Conservation (phyloP, 2,113 vertebrate genomes). For the Cephalopholis sonnerati region DNA sequence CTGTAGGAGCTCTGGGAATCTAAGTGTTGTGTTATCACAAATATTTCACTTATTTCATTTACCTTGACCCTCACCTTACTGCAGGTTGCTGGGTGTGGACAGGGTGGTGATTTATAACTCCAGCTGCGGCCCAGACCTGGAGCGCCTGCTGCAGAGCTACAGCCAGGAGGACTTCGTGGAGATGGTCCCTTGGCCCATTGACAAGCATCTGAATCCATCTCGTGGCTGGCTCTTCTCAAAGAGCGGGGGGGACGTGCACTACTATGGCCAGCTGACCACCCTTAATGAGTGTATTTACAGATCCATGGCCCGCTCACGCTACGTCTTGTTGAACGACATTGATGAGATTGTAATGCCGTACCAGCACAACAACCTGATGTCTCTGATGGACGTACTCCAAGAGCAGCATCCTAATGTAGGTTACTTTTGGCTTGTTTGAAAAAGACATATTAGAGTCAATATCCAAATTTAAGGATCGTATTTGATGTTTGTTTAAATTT, state of each 20-base stretch:
- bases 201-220: constrained; percentile 79
- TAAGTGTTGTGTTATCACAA: no score
- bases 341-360: constrained; percentile 87
- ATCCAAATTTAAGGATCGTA: neutral
- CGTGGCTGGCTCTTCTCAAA: constrained; percentile 58
- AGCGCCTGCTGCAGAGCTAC: constrained; percentile 83
- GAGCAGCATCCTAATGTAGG: constrained; percentile 68
- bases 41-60: no score
- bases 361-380: constrained; percentile 71
- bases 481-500: neutral
- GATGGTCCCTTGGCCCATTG: constrained; percentile 85
- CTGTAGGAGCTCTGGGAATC: no score
- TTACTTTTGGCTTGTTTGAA: neutral
- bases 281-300: constrained; percentile 84
- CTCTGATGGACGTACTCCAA: constrained; percentile 78
- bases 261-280: constrained; percentile 79
- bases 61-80: no score
- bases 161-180: constrained; percentile 81
- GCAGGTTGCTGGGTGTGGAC: constrained; percentile 81
- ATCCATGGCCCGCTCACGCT: constrained; percentile 79
- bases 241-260: constrained; percentile 77
- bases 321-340: constrained; percentile 84
- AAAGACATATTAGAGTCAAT: neutral
- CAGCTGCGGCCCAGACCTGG: constrained; percentile 82
- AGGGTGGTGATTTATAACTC: constrained; percentile 88